Percentiles rank a stretch among this genome's conserved stretches.
Evolutionary conservation across 2,888 invertebrate species (phyloP).

Genomic region (Callosobruchus maculatus): DNA sequence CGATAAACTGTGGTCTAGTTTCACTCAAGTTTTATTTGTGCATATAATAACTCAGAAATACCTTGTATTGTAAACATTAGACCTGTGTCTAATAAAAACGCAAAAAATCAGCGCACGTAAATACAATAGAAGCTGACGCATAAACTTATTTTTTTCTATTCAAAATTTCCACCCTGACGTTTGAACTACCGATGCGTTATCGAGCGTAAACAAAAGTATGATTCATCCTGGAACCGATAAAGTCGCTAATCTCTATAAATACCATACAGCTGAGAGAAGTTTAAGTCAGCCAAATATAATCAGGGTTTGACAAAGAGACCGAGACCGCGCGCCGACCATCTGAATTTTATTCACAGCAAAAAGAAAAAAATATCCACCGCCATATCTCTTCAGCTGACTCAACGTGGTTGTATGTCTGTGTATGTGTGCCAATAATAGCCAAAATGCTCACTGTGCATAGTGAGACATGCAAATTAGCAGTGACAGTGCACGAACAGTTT

Average conservation of each 20-base stretch:
- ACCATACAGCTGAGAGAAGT: background rate
- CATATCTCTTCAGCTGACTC: background rate
- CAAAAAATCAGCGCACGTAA: background rate
- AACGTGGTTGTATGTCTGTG: background rate
- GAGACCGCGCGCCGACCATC: background rate
- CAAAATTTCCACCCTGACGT: background rate
- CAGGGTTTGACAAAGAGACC: background rate
- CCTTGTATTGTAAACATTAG: background rate
- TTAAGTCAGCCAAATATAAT: background rate
- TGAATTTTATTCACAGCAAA: background rate
- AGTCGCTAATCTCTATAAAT: background rate
- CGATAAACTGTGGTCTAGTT: too few species aligned
- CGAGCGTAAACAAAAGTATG: background rate
- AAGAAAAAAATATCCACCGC: background rate
- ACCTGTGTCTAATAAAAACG: background rate
- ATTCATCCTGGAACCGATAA: background rate
- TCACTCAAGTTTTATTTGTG: too few species aligned
- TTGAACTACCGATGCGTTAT: background rate
- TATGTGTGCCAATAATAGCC: background rate
- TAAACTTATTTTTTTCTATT: background rate
- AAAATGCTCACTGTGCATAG: background rate
- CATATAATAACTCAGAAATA: background rate
- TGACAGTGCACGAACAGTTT: background rate
- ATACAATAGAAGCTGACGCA: background rate
- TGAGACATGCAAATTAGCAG: background rate